Percentiles rank a stretch among this genome's conserved stretches.
Evolutionary conservation across 2,888 invertebrate species (phyloP).

Genomic region (Allolobophora icterica): DNA sequence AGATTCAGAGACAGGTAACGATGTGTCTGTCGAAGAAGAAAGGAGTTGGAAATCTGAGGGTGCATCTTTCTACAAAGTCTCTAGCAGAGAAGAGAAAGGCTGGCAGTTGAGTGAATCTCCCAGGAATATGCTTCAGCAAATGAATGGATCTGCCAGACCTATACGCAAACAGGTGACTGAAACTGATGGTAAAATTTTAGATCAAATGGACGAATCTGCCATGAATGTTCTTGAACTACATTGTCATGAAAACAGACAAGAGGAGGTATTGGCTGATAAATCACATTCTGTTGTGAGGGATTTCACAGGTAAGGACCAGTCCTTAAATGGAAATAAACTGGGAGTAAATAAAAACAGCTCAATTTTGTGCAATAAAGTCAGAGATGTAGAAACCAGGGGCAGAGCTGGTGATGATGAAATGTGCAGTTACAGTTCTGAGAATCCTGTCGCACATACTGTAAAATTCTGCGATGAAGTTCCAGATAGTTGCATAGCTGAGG

Average conservation of each 20-base stretch:
- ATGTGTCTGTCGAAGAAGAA: not conserved
- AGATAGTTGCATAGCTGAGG: not conserved
- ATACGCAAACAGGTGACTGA: not conserved
- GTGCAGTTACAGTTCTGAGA: not conserved
- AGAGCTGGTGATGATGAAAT: not conserved
- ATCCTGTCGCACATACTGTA: not conserved
- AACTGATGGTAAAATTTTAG: not conserved
- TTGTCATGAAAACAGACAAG: not conserved
- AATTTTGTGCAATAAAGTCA: not conserved
- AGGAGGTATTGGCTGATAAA: not conserved
- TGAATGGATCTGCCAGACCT: not conserved
- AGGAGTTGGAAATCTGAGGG: not conserved
- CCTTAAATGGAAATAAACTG: not conserved
- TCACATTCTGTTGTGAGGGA: not conserved
- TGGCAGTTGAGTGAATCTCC: not conserved
- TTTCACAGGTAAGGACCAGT: not conserved
- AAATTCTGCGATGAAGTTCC: not conserved
- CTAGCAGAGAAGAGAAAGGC: not conserved
- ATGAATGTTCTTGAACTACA: not conserved
- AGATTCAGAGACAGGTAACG: not conserved
- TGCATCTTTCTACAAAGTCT: not conserved
- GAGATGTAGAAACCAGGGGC: not conserved
- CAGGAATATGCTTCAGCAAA: not conserved
- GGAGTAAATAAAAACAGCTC: not conserved
- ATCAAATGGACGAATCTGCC: not conserved